Evolutionary conservation across 2,888 invertebrate species (phyloP).

Genomic region (Patella pellucida): DNA sequence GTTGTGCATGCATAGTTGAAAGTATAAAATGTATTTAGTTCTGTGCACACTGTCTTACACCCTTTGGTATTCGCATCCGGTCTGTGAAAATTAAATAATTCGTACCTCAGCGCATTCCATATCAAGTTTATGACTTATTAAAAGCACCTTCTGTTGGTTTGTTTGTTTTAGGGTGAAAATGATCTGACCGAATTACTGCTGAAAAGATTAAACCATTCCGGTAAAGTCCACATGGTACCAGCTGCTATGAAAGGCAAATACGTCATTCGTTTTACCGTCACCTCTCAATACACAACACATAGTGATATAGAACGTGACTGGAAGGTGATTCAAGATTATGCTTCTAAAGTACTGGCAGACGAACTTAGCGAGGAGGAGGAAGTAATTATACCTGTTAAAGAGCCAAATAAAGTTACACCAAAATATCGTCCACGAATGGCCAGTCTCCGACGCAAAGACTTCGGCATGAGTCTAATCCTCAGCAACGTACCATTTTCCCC

Average conservation of each 20-base stretch:
- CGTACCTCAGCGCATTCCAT: no score
- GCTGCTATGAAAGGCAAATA: slow-evolving; percentile 86
- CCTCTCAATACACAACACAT: slow-evolving; percentile 83
- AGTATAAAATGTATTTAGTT: no score
- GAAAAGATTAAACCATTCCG: slow-evolving; percentile 88
- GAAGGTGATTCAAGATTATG: slow-evolving; percentile 73
- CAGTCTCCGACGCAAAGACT: slow-evolving; percentile 73
- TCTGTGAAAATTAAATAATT: no score
- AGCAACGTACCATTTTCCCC: slow-evolving; percentile 97
- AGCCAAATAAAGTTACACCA: slow-evolving; percentile 3
- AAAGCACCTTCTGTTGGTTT: slow-evolving; percentile 1
- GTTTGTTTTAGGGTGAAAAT: slow-evolving; percentile 79
- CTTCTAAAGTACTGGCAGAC: slow-evolving; percentile 62
- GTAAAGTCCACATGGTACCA: slow-evolving; percentile 93
- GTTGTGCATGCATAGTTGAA: no score
- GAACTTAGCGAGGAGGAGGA: slow-evolving; percentile 33
- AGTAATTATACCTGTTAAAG: background rate
- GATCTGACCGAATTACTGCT: slow-evolving; percentile 85
- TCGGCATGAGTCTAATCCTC: slow-evolving; percentile 91
- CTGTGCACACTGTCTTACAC: no score
- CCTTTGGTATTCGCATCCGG: no score
- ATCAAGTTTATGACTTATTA: no score
- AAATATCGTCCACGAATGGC: slow-evolving; percentile 15
- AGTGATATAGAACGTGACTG: slow-evolving; percentile 82
- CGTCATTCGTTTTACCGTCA: slow-evolving; percentile 94